These are phyloP conservation scores for Pseudomyrmex gracilis DNA, from an alignment of 1,140 invertebrate species.

Conservation along the genomic window DNA sequence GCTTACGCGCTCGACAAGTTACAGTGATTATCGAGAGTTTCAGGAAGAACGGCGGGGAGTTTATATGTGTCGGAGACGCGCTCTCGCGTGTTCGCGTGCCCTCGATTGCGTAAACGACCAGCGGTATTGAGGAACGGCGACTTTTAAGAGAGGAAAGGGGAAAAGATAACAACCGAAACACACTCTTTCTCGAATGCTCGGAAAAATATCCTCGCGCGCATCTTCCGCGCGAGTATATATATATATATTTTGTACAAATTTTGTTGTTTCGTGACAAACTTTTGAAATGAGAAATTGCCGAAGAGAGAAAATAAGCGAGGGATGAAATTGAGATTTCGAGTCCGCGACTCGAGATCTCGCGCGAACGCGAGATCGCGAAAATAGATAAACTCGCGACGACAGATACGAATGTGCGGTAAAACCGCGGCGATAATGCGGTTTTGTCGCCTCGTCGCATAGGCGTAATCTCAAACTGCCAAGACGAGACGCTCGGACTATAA, in stretches of 20 bases:
- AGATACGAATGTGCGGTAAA: constrained; percentile 42
- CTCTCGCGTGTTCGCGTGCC: constrained; percentile 67
- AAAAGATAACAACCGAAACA: not conserved
- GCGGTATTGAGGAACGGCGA: constrained; percentile 19
- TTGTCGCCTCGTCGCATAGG: constrained; percentile 21
- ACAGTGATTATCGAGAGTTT: constrained; percentile 27
- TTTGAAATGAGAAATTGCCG: not conserved
- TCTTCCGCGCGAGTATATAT: too few species aligned
- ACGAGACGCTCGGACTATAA: not conserved
- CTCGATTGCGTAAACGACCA: constrained; percentile 67
- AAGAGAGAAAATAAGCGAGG: not conserved
- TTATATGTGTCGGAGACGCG: constrained; percentile 18
- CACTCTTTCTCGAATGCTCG: not conserved
- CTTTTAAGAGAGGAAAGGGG: not conserved
- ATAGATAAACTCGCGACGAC: constrained; percentile 41
- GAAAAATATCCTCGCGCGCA: not conserved
- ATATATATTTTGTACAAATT: not conserved
- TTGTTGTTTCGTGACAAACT: not conserved
- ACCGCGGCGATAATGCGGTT: constrained; percentile 38
- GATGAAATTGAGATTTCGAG: constrained; percentile 7
- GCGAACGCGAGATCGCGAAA: not conserved
- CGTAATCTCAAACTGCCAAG: constrained; percentile 35
- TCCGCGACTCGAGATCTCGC: not conserved
- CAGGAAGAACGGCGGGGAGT: constrained; percentile 14
- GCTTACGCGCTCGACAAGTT: constrained; percentile 1